Evolutionary conservation across 2,113 vertebrate species (phyloP), one percentile per base, ranked within the genome.

Genomic region (Anarhynchus alexandrinus): DNA sequence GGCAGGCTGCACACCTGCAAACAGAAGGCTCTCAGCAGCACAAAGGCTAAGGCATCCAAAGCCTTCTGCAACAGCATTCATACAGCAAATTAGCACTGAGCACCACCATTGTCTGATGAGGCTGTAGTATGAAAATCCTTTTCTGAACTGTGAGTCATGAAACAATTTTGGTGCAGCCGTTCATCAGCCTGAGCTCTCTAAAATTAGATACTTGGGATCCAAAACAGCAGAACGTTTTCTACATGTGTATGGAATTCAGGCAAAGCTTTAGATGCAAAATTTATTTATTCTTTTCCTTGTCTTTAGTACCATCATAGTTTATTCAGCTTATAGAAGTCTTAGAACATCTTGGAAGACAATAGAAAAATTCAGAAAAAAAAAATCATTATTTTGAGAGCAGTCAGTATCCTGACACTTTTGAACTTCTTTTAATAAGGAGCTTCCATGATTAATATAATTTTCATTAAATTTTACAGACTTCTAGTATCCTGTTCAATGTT

Each of bases 61-160:
- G 23, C n/a, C 15, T 32, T 25, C 43, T 73, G 57, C 65, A 78
- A 6, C 36, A 26, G 27, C 25, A 36, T 3, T 2, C 38, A 17
- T 11, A 10, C 17, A 47, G 42, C 38, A 90, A 91, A 84, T 61
- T 43, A 72, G 13, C 71, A 26, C 23, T 0, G 0, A 86, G 32
- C 34, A 61, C 34, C 2, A 1, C 73, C 45, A 49, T 82, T 83
- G 70, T 69, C 49, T 85, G 72, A 55, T 49, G 49, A 62, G 54
- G 20, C 13, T 77, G 20, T 38, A 25, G 29, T 49, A 64, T 13
- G 38, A 90, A 94, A 91, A 74, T 52, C 43, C 34, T 82, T 83
- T 85, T 76, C 65, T 51, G 38, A 96, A 65, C 66, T 82, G 19
- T 95, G 87, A 97, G 84, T 86, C 89, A 82, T 84, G 76, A 82